Evolutionary conservation across 2,113 vertebrate genomes (phyloP).

Genomic region (Heterotilapia buettikoferi): DNA sequence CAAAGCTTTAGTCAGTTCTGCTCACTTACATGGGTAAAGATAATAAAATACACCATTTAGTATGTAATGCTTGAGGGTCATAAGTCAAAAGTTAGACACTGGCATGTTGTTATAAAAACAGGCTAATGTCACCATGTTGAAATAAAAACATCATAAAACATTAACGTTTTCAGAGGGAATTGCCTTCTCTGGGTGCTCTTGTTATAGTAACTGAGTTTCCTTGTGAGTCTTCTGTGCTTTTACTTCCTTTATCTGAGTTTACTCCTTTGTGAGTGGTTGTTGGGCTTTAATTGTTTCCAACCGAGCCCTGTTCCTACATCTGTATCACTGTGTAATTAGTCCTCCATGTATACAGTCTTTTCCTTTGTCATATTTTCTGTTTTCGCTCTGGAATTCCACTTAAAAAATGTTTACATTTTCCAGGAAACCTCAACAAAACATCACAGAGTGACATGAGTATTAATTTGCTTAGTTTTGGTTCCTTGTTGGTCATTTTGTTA

Average conservation of each 20-base stretch:
- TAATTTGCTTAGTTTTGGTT: too few relatives aligned
- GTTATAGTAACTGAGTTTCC: neutral
- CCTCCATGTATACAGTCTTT: neutral
- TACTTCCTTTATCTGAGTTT: neutral
- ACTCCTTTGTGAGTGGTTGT: neutral
- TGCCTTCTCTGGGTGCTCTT: neutral
- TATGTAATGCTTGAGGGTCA: neutral
- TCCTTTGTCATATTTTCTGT: neutral
- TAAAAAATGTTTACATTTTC: too few relatives aligned
- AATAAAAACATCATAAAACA: neutral
- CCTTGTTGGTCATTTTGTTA: too few relatives aligned
- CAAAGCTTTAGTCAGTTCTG: neutral
- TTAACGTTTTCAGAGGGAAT: neutral
- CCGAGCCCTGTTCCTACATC: neutral
- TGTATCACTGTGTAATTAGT: neutral
- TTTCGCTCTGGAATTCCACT: neutral
- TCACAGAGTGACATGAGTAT: too few relatives aligned
- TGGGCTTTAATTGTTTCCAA: neutral
- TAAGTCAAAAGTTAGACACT: neutral
- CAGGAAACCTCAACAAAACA: too few relatives aligned
- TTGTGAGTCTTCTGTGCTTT: neutral
- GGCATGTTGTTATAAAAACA: neutral
- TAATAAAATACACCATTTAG: neutral
- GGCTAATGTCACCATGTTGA: neutral
- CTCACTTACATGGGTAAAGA: neutral